These are phyloP conservation scores for Coleophora deauratella DNA, from an alignment of 2,888 invertebrate species.

Conservation along the genomic window DNA sequence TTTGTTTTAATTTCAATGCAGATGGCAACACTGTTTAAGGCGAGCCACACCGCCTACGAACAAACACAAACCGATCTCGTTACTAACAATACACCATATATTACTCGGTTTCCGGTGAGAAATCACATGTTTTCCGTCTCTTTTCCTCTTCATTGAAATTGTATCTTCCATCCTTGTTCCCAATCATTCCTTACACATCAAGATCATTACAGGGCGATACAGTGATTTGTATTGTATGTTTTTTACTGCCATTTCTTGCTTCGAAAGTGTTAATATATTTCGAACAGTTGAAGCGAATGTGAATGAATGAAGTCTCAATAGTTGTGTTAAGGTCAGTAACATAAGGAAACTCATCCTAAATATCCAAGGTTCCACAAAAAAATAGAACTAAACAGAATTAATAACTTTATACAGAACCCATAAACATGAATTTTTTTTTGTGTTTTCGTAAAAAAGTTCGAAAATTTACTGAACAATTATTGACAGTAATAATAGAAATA, in stretches of 20 bases:
- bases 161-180: slow-evolving; percentile 30
- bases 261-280: slow-evolving; percentile 3
- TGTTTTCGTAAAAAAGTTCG: too few relatives aligned
- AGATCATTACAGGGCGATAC: slow-evolving; percentile 67
- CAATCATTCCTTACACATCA: slow-evolving; percentile 51
- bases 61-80: slow-evolving; percentile 65
- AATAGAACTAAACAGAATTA: too few relatives aligned
- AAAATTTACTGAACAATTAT: too few relatives aligned
- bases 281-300: background rate
- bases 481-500: too few relatives aligned
- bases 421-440: too few relatives aligned
- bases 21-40: slow-evolving; percentile 10
- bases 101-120: slow-evolving; percentile 67
- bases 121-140: slow-evolving; percentile 35
- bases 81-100: slow-evolving; percentile 72
- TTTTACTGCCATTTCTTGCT: slow-evolving; percentile 14
- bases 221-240: slow-evolving; percentile 56
- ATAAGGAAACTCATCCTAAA: too few relatives aligned
- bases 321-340: background rate
- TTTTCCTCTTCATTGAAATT: slow-evolving; percentile 17
- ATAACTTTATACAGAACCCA: too few relatives aligned
- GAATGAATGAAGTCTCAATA: background rate
- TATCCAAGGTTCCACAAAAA: too few relatives aligned
- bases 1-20: too few relatives aligned
- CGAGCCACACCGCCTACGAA: slow-evolving; percentile 34